These are phyloP conservation scores for Urocyon cinereoargenteus DNA, from an alignment of 2,797 vertebrate species.

Conservation along the genomic window DNA sequence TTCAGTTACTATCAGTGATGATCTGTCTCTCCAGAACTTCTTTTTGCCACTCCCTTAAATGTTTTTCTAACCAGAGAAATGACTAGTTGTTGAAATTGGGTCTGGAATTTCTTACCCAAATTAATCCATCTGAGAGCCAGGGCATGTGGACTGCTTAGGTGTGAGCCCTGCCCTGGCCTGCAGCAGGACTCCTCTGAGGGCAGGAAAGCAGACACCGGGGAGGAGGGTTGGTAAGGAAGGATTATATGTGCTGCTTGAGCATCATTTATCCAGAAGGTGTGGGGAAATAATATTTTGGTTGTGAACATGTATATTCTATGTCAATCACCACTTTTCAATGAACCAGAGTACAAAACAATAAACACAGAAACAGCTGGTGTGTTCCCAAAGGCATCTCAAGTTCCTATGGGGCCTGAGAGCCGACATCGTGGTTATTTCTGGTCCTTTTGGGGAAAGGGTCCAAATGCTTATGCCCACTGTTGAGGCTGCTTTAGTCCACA, in stretches of 20 bases:
- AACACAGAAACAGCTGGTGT: neutral
- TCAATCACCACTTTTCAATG: neutral
- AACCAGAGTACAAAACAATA: neutral
- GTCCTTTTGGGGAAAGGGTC: neutral
- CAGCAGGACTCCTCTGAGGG: neutral
- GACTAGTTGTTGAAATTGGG: constrained; percentile 53
- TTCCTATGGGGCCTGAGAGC: neutral
- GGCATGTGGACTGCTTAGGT: neutral
- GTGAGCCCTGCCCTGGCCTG: neutral
- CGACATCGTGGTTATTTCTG: neutral
- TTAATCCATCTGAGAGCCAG: neutral
- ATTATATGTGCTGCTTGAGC: neutral
- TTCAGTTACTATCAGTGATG: neutral
- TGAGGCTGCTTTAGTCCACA: neutral
- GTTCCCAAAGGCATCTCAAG: neutral
- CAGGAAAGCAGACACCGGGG: neutral
- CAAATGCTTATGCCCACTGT: neutral
- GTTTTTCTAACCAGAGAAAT: constrained; percentile 54
- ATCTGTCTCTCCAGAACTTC: neutral
- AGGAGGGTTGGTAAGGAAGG: neutral
- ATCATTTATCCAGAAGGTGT: neutral
- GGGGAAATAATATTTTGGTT: neutral
- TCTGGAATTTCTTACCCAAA: constrained; percentile 27
- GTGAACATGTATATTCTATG: neutral
- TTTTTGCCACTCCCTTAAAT: constrained; percentile 10